Base-by-base conservation (phyloP, 2,888 invertebrate species). In the Eulithis prunata region DNA sequence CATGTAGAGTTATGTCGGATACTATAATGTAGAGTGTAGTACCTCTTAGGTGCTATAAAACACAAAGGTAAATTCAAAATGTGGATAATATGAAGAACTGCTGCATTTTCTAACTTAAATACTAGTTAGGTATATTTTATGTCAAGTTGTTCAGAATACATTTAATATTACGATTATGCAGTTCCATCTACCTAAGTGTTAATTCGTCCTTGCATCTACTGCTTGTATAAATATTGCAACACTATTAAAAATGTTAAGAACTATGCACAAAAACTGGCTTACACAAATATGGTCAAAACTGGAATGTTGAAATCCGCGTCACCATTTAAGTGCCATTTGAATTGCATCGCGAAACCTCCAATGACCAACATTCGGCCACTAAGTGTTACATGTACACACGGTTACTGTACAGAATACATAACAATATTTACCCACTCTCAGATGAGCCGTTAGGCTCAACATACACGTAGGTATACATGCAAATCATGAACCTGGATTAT, bases 381-480 rank as follows among this genome's bases (percentile, higher is more conserved):
- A 85, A 83, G 84, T 84, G 81, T 84, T 84, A 83, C 84, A 83
- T 81, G 80, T 77, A 70, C 74, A 75, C 65, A 84, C 86, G 80
- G 76, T 79, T 78, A n/a, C n/a, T n/a, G n/a, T n/a, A 76, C 73
- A 75, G 83, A 85, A 86, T 88, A 85, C 81, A 75, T 79, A 83
- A 84, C 78, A 79, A 78, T 82, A 76, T 69, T 69, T 68, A 55
- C 62, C 60, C 36, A 66, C 69, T 69, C 85, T 84, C 84, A 85
- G 85, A 86, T 80, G 82, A 78, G 75, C 90, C 89, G 88, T 88
- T 91, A 89, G 80, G 67, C 71, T 67, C n/a, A 62, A 66, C 63
- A 66, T 60, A 71, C 65, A 70, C 21, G 21, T 21, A 68, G 64
- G 63, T 64, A 65, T 52, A 57, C 64, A 70, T 68, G 64, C 59